Base-by-base conservation (phyloP, 1,140 invertebrate genomes). In the Nephila pilipes region DNA sequence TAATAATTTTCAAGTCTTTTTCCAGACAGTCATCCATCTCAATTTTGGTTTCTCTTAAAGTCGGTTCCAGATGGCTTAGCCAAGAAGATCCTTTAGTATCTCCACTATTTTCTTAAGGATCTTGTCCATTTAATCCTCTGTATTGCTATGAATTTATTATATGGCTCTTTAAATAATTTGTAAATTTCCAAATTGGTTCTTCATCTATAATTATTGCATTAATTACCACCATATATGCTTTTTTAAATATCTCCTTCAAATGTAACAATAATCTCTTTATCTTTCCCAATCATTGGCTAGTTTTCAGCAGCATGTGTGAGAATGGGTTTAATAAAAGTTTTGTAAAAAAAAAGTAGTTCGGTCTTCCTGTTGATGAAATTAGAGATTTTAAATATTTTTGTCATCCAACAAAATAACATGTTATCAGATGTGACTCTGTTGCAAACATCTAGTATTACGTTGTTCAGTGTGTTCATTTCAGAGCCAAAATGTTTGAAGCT, bases 311-410 rank as follows among this genome's bases (percentile, higher is more conserved):
- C 5, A 0, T 88, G 69, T 46, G n/a, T 6, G 5, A 25, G 25
- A 60, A 63, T 36, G 8, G 12, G 16, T 16, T 1, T 29, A 38
- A 87, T 63, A 22, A 87, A 63, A 32, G 1, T 54, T 87, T 36
- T 60, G 18, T 87, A 8, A 8, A 85, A 38, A 63, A 46, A 29
- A 12, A 36, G 25, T 55, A 60, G 8, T 87, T 60, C 32, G n/a
- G n/a, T 32, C 36, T 32, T 63, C 12, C 85, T 63, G 2, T 14
- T 2, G 55, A 87, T 0, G 55, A 87, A 60, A 32, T 32, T 60
- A 85, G 57, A 85, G 57, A 87, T n/a, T 87, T 87, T 8, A 87
- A 32, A n/a, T 63, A 32, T 83, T 14, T 60, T 18, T 87, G 16
- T 32, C 16, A 12, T 38, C 8, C 2, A 60, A 87, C 54, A 36